Percentiles rank a stretch among this genome's conserved stretches.
Conservation (phyloP, 2,113 vertebrate species). For the Nycticorax nycticorax region DNA sequence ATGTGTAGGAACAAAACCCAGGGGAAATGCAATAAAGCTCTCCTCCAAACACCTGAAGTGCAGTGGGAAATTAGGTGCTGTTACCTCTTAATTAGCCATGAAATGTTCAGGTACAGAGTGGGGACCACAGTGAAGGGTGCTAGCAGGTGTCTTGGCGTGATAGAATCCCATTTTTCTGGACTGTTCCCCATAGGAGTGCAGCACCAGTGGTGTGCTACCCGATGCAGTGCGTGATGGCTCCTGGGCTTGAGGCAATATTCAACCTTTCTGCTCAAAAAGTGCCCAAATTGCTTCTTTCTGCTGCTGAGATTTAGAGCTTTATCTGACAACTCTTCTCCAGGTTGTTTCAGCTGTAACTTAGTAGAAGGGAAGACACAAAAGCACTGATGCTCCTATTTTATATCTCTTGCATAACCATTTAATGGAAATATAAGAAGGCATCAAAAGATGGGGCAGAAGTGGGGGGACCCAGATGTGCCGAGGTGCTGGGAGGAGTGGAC, state of each 20-base stretch:
- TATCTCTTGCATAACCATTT: neutral
- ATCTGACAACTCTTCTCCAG: neutral
- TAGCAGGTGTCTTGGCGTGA: constrained; percentile 24
- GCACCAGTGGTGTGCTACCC: neutral
- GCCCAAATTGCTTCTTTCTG: neutral
- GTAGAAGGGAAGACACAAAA: neutral
- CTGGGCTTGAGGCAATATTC: neutral
- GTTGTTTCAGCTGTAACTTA: neutral
- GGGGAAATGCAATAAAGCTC: neutral
- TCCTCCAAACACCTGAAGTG: constrained; percentile 11
- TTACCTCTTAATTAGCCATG: constrained; percentile 59
- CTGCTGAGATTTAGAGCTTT: neutral
- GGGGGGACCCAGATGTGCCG: neutral
- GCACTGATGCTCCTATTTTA: neutral
- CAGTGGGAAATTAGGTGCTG: constrained; percentile 23
- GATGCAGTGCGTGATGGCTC: neutral
- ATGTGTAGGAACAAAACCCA: constrained; percentile 43
- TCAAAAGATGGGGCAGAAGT: neutral
- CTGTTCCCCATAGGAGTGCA: neutral
- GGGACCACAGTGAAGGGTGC: neutral
- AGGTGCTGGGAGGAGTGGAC: neutral
- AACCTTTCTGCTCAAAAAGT: neutral
- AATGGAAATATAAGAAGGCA: neutral
- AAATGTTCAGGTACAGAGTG: neutral
- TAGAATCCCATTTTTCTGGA: neutral